A percentile compares a stretch with the other conserved stretches of the same genome.
Evolutionary conservation across 2,797 vertebrate species (phyloP).

Genomic region (Todus mexicanus): DNA sequence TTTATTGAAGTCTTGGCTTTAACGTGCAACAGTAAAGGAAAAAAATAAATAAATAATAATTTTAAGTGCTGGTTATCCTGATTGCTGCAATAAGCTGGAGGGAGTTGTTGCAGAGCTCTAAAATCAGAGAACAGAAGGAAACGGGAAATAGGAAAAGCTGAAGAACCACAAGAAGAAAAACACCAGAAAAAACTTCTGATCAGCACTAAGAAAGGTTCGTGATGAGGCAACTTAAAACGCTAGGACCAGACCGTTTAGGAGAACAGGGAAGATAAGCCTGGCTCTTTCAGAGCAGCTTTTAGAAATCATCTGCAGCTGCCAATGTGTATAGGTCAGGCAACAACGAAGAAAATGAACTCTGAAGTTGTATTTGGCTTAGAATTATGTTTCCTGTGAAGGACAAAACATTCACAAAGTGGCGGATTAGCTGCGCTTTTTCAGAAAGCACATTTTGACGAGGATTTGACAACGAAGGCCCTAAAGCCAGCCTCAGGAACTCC

Average conservation of each 20-base stretch:
- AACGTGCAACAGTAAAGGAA: neutral
- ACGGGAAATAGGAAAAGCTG: neutral
- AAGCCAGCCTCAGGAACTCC: neutral
- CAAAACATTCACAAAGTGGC: neutral
- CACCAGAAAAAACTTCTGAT: neutral
- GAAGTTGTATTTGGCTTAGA: neutral
- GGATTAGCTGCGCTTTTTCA: neutral
- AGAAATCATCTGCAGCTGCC: neutral
- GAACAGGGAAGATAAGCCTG: neutral
- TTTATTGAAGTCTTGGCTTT: neutral
- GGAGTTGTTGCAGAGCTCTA: neutral
- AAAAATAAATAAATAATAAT: neutral
- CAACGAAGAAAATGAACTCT: neutral
- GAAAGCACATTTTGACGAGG: neutral
- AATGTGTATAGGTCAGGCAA: fast-evolving
- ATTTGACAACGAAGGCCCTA: fast-evolving
- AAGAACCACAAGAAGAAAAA: neutral
- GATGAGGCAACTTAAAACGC: neutral
- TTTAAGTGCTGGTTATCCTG: neutral
- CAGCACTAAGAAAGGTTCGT: neutral
- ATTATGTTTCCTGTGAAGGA: neutral
- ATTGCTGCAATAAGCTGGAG: neutral
- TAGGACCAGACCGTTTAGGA: neutral
- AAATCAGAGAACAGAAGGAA: neutral
- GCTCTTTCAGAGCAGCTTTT: neutral